Conservation (phyloP, 2,797 vertebrate species). For the Miichthys miiuy region DNA sequence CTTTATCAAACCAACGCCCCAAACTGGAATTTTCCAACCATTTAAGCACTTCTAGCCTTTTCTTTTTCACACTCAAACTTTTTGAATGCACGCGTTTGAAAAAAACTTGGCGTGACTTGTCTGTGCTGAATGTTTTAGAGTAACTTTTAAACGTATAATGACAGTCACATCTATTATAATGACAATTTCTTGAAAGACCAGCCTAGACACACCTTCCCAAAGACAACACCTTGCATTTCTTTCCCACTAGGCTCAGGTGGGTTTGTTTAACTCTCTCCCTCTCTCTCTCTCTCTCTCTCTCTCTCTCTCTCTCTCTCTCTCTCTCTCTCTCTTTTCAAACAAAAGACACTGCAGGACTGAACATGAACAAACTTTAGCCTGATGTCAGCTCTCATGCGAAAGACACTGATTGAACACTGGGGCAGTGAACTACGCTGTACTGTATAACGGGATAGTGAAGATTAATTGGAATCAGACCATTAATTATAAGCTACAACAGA, state of each 20-base stretch:
- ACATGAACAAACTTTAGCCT: conserved; percentile 33
- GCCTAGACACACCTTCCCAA: conserved; percentile 24
- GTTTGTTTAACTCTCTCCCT: conserved; percentile 17
- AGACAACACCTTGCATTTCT: conserved; percentile 64
- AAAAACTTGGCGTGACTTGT: conserved; percentile 9
- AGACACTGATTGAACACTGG: background rate
- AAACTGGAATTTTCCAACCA: conserved; percentile 40
- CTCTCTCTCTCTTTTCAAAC: conserved; percentile 19
- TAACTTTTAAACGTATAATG: background rate
- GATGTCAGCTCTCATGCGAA: conserved; percentile 16
- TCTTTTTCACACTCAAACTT: background rate
- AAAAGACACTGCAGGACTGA: conserved; percentile 56
- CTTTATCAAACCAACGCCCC: conserved; percentile 53
- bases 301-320: background rate
- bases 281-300: background rate
- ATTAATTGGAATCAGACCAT: conserved; percentile 7
- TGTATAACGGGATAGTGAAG: background rate
- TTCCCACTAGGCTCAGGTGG: conserved; percentile 21
- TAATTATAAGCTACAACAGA: background rate
- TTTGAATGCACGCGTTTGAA: background rate
- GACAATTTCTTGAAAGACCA: conserved; percentile 15
- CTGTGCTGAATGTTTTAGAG: background rate
- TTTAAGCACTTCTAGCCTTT: background rate
- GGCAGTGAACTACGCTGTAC: background rate
- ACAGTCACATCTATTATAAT: conserved; percentile 4